Evolutionary conservation across 2,113 vertebrate species (phyloP), one percentile per base, ranked within the genome.

Genomic region (Silurus asotus): DNA sequence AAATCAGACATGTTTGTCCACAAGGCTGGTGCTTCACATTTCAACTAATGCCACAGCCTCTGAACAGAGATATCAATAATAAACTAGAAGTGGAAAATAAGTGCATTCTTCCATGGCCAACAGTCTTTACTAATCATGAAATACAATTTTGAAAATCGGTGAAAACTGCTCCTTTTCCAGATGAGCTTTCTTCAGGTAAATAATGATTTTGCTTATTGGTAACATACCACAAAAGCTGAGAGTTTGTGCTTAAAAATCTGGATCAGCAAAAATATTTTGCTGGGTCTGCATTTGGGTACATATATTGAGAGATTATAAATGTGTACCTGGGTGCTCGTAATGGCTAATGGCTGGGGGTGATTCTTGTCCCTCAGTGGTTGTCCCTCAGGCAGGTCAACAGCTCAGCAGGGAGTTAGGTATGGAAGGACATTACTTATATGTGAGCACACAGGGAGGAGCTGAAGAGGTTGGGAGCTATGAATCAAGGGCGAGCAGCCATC

Each of bases 401-500:
- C 89, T 88, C 76, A 56, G 85, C 77, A 74, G 88, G 81, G 88
- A 89, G 55, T 81, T 49, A 37, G 77, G 81, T 67, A 83, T 81
- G 25, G 87, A 88, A 84, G 87, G 88, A 75, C 87, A 90, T 90
- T 90, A 90, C 88, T 91, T 90, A 91, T 90, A 88, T 89, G 74
- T 88, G 85, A 80, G 80, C 84, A 87, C 88, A 90, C 83, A 84
- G 81, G 88, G 86, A 92, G 90, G 89, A 90, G 90, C 84, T 81
- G 85, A 78, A 92, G 86, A 92, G 89, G 90, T 87, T 89, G 89
- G 62, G 86, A 90, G 88, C 87, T 88, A 92, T 93, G 93, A 93
- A 93, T 92, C 90, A 92, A 90, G 88, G 84, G 87, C 84, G 89
- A 92, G 90, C 89, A 91, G 88, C 91, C 90, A 89, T 89, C 87